These are phyloP conservation scores for Melipona beecheii DNA, from an alignment of 2,888 invertebrate species.

Conservation along the genomic window DNA sequence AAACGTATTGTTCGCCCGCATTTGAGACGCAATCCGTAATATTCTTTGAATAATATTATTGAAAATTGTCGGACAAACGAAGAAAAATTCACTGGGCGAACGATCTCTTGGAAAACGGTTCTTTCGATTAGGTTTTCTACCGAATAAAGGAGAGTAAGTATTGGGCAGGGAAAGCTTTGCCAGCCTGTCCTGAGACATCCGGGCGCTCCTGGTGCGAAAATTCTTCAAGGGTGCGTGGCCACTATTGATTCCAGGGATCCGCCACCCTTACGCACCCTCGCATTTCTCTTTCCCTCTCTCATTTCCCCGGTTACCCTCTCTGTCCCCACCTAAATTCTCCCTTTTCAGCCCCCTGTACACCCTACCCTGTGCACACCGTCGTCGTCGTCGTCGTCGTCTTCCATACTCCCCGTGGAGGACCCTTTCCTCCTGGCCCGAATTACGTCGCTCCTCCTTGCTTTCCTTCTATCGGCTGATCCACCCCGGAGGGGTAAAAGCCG, in stretches of 20 bases:
- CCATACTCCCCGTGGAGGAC: conserved; percentile 53
- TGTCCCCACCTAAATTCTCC: conserved; percentile 52
- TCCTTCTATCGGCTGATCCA: conserved; percentile 63
- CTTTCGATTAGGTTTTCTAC: conserved; percentile 22
- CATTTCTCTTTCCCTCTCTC: conserved; percentile 67
- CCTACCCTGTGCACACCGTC: conserved; percentile 36
- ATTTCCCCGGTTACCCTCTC: conserved; percentile 62
- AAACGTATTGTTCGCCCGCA: no score
- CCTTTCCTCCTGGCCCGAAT: conserved; percentile 71
- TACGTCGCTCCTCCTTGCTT: conserved; percentile 67
- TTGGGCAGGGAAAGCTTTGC: conserved; percentile 43
- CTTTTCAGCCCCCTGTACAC: conserved; percentile 17
- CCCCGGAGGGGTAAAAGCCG: conserved; percentile 63
- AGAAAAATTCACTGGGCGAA: background rate
- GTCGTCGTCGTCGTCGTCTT: conserved; percentile 29
- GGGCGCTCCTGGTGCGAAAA: conserved; percentile 74
- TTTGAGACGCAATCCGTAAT: no score
- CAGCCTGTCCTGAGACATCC: conserved; percentile 64
- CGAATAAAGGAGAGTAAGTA: background rate
- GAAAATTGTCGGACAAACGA: conserved; percentile 30
- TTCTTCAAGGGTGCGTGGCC: conserved; percentile 77
- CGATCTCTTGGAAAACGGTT: background rate
- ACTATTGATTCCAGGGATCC: conserved; percentile 79
- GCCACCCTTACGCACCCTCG: conserved; percentile 75
- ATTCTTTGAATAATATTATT: no score